Evolutionary conservation across 2,113 vertebrate species (phyloP), one percentile per base, ranked within the genome.

Genomic region (Neogale vison): DNA sequence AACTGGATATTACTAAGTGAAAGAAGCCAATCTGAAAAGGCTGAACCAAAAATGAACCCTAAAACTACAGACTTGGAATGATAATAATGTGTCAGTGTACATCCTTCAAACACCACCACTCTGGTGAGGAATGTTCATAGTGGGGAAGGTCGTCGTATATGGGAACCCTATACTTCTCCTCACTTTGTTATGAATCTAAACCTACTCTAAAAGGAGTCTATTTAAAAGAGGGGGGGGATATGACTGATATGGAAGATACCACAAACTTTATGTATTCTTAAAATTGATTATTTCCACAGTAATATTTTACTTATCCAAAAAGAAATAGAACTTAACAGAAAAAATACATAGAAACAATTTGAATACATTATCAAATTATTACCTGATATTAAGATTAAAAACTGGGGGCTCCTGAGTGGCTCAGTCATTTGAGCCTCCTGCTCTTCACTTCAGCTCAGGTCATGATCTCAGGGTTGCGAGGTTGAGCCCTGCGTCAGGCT

Each of bases 301-400:
- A 77, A 71, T 79, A 91, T 39, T 3, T 34, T 47, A 85, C 39
- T 23, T 85, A 79, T 47, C 31, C 59, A 36, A 63, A 31, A 65
- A 9, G 55, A 88, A 52, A 74, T 45, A 86, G n/a, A 50, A 10
- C 3, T 4, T n/a, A 88, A 36, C n/a, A 34, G 69, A 92, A 97
- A 92, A 95, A 85, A 47, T 34, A 61, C 1, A 34, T 24, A 39
- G 7, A 21, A 42, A 91, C 21, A 61, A 76, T 72, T 77, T 88
- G 45, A 82, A 31, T 9, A 81, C 29, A 4, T 31, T 85, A 52
- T 63, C 47, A 80, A 88, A 76, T 17, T 77, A 29, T 65, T 77
- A 90, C 88, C 93, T 88, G 3, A 84, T 61, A 21, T 80, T 84
- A 69, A 93, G 4, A 71, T 85, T 88, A 89, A 96, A 69, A 97